Base-by-base conservation (phyloP, 2,113 vertebrate genomes). In the Garra rufa region DNA sequence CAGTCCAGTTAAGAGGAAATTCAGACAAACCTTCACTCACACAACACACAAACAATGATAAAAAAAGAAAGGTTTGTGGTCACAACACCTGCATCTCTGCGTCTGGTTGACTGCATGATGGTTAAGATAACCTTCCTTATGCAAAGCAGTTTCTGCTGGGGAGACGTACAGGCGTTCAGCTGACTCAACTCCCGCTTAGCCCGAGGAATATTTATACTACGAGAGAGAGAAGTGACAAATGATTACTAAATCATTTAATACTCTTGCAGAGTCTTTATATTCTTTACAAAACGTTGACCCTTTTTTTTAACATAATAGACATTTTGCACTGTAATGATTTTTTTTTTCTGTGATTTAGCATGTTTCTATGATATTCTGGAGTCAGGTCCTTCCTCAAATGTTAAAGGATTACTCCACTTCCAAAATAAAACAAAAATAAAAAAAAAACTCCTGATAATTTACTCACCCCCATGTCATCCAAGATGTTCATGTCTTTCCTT, bases 91-190 rank as follows among this genome's bases (percentile, higher is more conserved):
- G 95, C 94, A 11, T 82, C 46, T 52, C 28, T 2, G 90, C 94
- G 94, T 90, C 93, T 93, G 7, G 96, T 94, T 9, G 95, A 96
- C 80, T 97, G 97, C 59, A 96, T 97, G 63, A 98, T 95, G 0
- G 95, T 94, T 90, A 96, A 94, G 0, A 96, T 92, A 79, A 97
- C 97, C 90, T 94, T 95, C 19, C 94, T 90, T 57, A 99, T 92
- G 85, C 98, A 99, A 7, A 97, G 92, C 77, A 99, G 91, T 88
- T 99, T 99, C 93, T 98, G 97, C 84, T 97, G 97, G 0, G 97
- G 98, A 7, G 97, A 97, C 0, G 95, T 97, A 80, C 96, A 97
- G 83, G 90, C 95, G 93, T 98, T 99, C 90, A 99, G 92, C 87
- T 96, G 96, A 85, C 94, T 94, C 92, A 99, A 93, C 79, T 98